Evolutionary conservation across 2,888 invertebrate species (phyloP), one percentile per base, ranked within the genome.

Genomic region (Atethmia centrago): DNA sequence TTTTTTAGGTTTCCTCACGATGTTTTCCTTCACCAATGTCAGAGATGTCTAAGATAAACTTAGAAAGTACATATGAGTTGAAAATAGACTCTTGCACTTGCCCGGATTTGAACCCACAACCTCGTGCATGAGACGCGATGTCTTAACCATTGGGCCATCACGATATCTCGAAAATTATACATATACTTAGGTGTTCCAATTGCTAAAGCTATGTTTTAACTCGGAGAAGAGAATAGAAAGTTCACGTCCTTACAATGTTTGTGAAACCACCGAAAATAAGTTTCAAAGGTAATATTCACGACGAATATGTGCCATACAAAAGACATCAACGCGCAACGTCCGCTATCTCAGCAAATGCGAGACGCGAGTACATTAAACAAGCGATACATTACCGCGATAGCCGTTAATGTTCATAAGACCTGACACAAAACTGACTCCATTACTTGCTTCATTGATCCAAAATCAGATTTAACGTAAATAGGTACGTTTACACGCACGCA

Each of bases 261-360:
- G 28, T 14, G 7, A 53, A 45, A 71, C 36, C 10, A 71, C 16
- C 25, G n/a, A 25, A 25, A 45, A 40, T 12, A 28, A n/a, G 36
- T 10, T 40, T 40, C 21, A 19, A n/a, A 25, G 7, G 10, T 51
- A 12, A 31, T 12, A 42, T 14, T 16, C 36, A 3, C n/a, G 9
- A 40, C 42, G 31, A 40, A 16, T 10, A 21, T 31, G 62, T 40
- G 61, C 31, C 49, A 55, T 75, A 78, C 82, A 82, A 85, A 85
- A 83, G 85, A 83, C 82, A 82, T 84, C 75, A 82, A 82, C 84
- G 81, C 80, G 71, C 67, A 10, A 16, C 16, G 7, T 0, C 36
- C 2, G 1, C 21, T 19, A 19, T 12, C 40, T 36, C 12, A 4
- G 49, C 28, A 10, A 4, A 21, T 47, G 80, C 73, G 61, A 49